These are phyloP conservation scores for Panthera leo DNA, from an alignment of 2,113 vertebrate genomes.

Conservation along the genomic window DNA sequence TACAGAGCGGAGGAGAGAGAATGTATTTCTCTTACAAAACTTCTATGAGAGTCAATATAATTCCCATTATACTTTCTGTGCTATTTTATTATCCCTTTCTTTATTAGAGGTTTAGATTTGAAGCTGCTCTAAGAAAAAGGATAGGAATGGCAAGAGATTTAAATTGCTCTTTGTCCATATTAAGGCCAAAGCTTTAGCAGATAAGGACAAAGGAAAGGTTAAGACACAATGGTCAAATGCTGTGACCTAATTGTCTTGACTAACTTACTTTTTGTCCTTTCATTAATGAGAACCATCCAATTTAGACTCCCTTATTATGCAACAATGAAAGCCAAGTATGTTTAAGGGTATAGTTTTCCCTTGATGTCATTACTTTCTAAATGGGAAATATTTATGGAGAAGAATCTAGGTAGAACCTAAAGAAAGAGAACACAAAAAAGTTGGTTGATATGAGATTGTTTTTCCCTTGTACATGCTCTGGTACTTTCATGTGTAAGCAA, in stretches of 20 bases:
- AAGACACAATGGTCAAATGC: constrained; percentile 68
- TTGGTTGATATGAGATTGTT: background rate
- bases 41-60: constrained; percentile 76
- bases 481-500: background rate
- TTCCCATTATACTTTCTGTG: constrained; percentile 65
- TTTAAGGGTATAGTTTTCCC: constrained; percentile 53
- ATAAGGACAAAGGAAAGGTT: constrained; percentile 72
- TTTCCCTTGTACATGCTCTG: background rate
- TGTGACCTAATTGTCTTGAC: constrained; percentile 70
- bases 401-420: constrained; percentile 11
- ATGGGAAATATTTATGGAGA: constrained; percentile 47
- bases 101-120: constrained; percentile 74
- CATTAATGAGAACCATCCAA: constrained; percentile 63
- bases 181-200: constrained; percentile 67
- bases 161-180: constrained; percentile 75
- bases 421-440: constrained; percentile 38
- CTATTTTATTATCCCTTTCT: constrained; percentile 75
- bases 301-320: constrained; percentile 55
- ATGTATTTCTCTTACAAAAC: constrained; percentile 70
- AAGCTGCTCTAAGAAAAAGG: constrained; percentile 65
- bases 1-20: constrained; percentile 49
- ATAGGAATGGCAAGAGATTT: constrained; percentile 69
- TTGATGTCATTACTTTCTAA: constrained; percentile 55
- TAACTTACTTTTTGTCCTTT: constrained; percentile 71
- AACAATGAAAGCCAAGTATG: constrained; percentile 65